Evolutionary conservation across 2,888 invertebrate genomes (phyloP), one percentile per base, ranked within the genome.

Genomic region (Athrips mouffetella): DNA sequence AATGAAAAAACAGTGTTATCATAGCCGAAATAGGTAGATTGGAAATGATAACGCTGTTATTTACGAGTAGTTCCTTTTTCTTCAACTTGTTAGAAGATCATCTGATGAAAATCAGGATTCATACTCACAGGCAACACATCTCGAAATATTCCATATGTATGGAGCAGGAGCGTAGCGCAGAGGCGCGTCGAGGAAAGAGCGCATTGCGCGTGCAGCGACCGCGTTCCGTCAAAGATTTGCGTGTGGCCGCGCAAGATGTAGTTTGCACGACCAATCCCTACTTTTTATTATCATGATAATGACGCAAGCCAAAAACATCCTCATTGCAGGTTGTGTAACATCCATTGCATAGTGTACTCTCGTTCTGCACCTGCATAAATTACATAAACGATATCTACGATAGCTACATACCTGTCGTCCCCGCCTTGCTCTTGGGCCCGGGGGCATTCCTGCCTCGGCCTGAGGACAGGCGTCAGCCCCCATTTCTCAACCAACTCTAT

Each of bases 381-480:
- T 2, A 23, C 13, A 21, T n/a, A n/a, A n/a, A n/a, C n/a, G 11
- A 40, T 13, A 18, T 4, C 35, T 35, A n/a, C 35, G n/a, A 20
- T 18, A 20, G 2, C 23, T 77, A 81, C 84, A 65, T 92, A 93
- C 93, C 93, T 93, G 90, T 91, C 90, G 86, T 92, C 92, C 80
- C 91, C 91, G 85, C 86, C 85, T 83, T 93, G 92, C 87, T 91
- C 91, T 85, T 89, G 90, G 88, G 90, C 91, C 90, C 90, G 92
- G 93, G 94, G 95, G 93, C 94, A 94, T 91, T 96, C 95, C 94
- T 95, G 95, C 92, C 96, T 95, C 94, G 96, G 96, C 91, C 94
- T 94, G 92, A 96, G 94, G 94, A 96, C 96, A 93, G 96, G 96
- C 93, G 96, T 96, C 91, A 96, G 95, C 94, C 96, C 96, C 96